These are phyloP conservation scores for Hydrophis major DNA, from an alignment of 2,797 vertebrate species.

Conservation along the genomic window DNA sequence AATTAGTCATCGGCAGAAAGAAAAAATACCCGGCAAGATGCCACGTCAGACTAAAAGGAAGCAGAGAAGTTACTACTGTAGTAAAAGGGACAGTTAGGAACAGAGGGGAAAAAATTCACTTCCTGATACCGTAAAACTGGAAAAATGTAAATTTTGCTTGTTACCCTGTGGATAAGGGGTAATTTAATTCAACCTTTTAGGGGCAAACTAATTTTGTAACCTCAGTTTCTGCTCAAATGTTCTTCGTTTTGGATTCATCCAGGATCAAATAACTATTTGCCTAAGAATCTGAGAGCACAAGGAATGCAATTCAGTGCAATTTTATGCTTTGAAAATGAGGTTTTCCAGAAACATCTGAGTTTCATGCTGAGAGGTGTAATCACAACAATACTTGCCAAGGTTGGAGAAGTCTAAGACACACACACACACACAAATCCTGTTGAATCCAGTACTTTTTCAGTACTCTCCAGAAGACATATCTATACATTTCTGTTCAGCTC, in stretches of 20 bases:
- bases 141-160: background rate
- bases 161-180: background rate
- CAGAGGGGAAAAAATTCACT: background rate
- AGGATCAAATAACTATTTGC: background rate
- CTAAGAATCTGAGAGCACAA: background rate
- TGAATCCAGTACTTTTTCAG: no score
- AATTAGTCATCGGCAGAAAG: conserved; percentile 1
- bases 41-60: background rate
- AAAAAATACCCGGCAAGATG: background rate
- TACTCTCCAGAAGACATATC: background rate
- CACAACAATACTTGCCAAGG: background rate
- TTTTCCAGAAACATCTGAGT: background rate
- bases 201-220: background rate
- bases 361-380: background rate
- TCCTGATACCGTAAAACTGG: background rate
- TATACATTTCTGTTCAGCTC: background rate
- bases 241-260: no score
- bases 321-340: background rate
- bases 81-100: background rate
- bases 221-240: background rate
- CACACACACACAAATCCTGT: no score
- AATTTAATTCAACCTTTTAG: background rate
- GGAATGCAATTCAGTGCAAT: background rate
- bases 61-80: background rate
- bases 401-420: background rate